Evolutionary conservation across 2,113 vertebrate species (phyloP), one percentile per base, ranked within the genome.

Genomic region (Zeus faber): DNA sequence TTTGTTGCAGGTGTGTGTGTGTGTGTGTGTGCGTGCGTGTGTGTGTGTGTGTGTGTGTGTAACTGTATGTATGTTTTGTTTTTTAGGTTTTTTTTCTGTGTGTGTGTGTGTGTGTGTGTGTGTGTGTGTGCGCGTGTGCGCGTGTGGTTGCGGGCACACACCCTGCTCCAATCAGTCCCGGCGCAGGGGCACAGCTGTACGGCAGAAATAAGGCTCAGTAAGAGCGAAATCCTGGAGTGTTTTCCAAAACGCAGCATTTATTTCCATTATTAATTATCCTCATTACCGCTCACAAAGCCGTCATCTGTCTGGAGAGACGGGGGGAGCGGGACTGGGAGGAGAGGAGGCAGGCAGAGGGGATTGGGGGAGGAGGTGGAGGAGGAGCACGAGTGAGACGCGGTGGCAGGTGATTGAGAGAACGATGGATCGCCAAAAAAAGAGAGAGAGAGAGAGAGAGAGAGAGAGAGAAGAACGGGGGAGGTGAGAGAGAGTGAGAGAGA

Each of bases 221-320:
- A 78, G 63, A 74, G 67, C 25, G 48, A 62, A 69, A 68, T 78
- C 68, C 57, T 65, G 40, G 27, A 22, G 72, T 74, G 72, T 68
- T 83, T 72, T 65, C 20, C 40, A 78, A 72, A 76, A 77, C 9
- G 58, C 77, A 80, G 73, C 79, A 85, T 85, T 84, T 81, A 84
- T 86, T 88, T 85, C 80, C 79, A 84, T 86, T 86, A 89, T 88
- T 88, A 88, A 88, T 89, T 85, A 82, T 77, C 82, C 74, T 89
- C 83, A 85, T 87, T 89, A 87, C 72, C 49, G 69, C 66, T 69
- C 55, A 58, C 65, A 68, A 75, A 60, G 61, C 76, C 51, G 59
- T 73, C 64, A 54, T 67, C 63, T 62, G 62, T 71, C 70, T 17
- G n/a, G 9, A 21, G 43, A 21, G 43, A 45, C 6, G 16, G 23